These are phyloP conservation scores for Fragum whitleyi DNA, from an alignment of 2,888 invertebrate genomes.

Conservation along the genomic window DNA sequence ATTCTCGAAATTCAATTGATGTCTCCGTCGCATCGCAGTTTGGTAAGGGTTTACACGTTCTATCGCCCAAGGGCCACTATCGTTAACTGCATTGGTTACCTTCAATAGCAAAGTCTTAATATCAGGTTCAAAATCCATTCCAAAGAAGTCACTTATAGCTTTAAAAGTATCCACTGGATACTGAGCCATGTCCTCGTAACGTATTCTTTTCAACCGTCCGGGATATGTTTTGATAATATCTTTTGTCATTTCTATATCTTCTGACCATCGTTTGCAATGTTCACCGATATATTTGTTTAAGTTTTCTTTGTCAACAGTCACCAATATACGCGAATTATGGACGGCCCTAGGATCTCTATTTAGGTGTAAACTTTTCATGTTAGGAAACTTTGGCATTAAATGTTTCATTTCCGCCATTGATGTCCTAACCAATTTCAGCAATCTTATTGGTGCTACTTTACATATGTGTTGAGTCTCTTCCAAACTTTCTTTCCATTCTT, in stretches of 20 bases:
- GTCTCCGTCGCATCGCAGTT: neutral
- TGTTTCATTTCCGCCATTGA: neutral
- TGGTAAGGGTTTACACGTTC: neutral
- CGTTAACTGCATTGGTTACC: neutral
- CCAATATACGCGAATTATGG: slow-evolving; percentile 19
- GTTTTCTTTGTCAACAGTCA: neutral
- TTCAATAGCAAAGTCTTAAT: neutral
- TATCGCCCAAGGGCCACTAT: neutral
- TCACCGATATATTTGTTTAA: neutral
- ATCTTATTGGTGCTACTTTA: neutral
- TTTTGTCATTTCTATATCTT: slow-evolving; percentile 6
- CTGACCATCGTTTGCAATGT: neutral
- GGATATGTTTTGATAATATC: slow-evolving; percentile 6
- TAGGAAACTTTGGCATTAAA: slow-evolving; percentile 32
- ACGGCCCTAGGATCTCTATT: slow-evolving; percentile 39
- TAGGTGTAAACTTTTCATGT: slow-evolving; percentile 36
- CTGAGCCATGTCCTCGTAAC: slow-evolving; percentile 33
- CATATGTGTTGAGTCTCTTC: neutral
- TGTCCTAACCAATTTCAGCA: slow-evolving; percentile 21
- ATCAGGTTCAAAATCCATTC: neutral
- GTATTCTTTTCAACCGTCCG: neutral
- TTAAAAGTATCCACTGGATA: neutral
- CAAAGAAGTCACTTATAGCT: slow-evolving; percentile 21
- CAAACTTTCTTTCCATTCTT: neutral
- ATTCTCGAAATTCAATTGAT: neutral